phyloP scores from a whole-genome alignment of 2,797 vertebrate species.

The Myripristis jacobus region DNA sequence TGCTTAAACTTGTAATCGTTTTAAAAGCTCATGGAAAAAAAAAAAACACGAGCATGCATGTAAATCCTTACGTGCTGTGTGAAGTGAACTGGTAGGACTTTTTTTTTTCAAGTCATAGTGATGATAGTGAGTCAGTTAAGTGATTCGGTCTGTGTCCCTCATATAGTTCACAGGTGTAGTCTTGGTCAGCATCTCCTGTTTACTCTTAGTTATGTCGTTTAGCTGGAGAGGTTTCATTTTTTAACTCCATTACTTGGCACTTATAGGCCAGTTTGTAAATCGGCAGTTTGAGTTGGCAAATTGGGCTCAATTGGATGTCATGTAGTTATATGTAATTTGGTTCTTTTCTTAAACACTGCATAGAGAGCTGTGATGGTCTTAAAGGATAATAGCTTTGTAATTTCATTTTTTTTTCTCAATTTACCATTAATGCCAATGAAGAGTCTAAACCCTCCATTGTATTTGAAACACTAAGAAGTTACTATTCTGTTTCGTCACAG shows the following conservation, averaged over 20 bases:
- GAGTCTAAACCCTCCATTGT: too few species aligned
- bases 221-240: not conserved
- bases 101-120: too few species aligned
- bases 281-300: not conserved
- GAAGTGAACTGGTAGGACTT: too few species aligned
- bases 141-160: not conserved
- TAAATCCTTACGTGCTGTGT: too few species aligned
- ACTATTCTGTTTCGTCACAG: too few species aligned
- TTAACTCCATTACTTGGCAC: constrained; percentile 8
- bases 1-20: not conserved
- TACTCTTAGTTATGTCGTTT: not conserved
- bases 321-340: constrained; percentile 8
- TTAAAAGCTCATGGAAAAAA: too few species aligned
- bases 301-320: constrained; percentile 14
- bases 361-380: not conserved
- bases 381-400: too few species aligned
- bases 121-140: too few species aligned
- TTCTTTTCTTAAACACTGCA: not conserved
- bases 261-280: not conserved
- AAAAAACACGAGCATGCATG: too few species aligned
- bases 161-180: not conserved
- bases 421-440: too few species aligned
- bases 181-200: not conserved
- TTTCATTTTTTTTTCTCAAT: too few species aligned
- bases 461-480: too few species aligned